Evolutionary conservation across 2,797 vertebrate genomes (phyloP).

Genomic region (Phylloscopus collybita): DNA sequence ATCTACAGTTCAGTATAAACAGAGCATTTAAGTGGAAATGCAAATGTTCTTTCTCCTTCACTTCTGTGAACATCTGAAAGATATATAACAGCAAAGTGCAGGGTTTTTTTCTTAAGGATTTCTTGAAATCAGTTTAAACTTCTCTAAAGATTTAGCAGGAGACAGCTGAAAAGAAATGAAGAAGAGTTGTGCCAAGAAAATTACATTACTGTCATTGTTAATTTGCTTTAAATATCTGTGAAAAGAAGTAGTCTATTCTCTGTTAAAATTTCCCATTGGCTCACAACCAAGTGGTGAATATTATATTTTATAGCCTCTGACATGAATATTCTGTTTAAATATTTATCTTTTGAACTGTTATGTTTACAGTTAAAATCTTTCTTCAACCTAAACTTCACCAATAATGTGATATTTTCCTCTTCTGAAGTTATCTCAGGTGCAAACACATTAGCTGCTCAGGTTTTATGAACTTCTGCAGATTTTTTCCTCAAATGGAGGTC

Average conservation of each 20-base stretch:
- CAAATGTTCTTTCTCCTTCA: constrained; percentile 56
- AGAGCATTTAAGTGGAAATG: constrained; percentile 57
- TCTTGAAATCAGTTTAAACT: constrained; percentile 74
- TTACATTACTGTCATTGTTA: constrained; percentile 73
- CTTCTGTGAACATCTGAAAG: constrained; percentile 52
- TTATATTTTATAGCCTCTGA: constrained; percentile 66
- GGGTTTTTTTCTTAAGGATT: constrained; percentile 53
- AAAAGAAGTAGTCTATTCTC: constrained; percentile 60
- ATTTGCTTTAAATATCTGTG: constrained; percentile 73
- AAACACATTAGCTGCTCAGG: background rate
- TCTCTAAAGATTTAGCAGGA: constrained; percentile 66
- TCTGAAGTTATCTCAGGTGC: constrained; percentile 16
- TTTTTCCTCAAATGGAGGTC: background rate
- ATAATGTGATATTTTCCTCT: background rate
- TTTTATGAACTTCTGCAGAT: background rate
- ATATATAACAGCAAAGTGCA: constrained; percentile 25
- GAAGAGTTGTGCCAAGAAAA: constrained; percentile 64
- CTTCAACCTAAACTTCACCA: background rate
- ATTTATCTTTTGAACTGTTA: constrained; percentile 63
- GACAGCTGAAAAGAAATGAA: constrained; percentile 67
- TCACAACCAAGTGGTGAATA: constrained; percentile 64
- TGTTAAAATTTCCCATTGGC: constrained; percentile 56
- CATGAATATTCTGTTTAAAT: constrained; percentile 60
- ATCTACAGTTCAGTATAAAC: constrained; percentile 54
- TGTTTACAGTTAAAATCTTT: constrained; percentile 46